Evolutionary conservation across 2,113 vertebrate species (phyloP).

Genomic region (Anarhynchus alexandrinus): DNA sequence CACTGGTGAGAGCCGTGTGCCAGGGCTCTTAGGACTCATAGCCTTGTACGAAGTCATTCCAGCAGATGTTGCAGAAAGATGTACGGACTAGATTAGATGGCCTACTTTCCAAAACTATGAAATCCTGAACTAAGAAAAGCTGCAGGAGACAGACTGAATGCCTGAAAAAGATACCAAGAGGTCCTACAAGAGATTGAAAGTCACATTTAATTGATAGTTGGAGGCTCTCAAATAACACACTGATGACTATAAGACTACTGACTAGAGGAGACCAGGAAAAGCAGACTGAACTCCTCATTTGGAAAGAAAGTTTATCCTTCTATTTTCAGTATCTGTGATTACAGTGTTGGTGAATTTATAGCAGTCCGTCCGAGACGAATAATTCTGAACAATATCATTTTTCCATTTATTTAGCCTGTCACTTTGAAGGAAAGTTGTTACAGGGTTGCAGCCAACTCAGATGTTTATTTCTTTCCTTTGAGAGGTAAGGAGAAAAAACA

Average conservation of each 20-base stretch:
- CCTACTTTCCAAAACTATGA: slow-evolving; percentile 1
- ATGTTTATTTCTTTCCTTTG: slow-evolving; percentile 2
- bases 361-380: not conserved
- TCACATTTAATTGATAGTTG: slow-evolving; percentile 17
- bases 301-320: slow-evolving; percentile 1
- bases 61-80: not conserved
- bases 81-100: not conserved
- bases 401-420: slow-evolving; percentile 6
- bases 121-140: slow-evolving; percentile 6
- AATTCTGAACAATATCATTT: slow-evolving; percentile 29
- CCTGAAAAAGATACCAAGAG: not conserved
- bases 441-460: slow-evolving; percentile 1
- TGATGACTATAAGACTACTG: not conserved
- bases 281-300: slow-evolving; percentile 1
- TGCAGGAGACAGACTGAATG: not conserved
- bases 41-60: not conserved
- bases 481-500: not conserved
- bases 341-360: not conserved
- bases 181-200: not conserved
- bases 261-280: not conserved
- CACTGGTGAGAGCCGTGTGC: not conserved
- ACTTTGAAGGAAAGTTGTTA: slow-evolving; percentile 10
- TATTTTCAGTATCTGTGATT: slow-evolving; percentile 25
- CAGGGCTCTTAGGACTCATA: not conserved
- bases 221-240: not conserved